These are phyloP conservation scores for Acrocephalus arundinaceus DNA, from an alignment of 2,113 vertebrate genomes.

Conservation along the genomic window DNA sequence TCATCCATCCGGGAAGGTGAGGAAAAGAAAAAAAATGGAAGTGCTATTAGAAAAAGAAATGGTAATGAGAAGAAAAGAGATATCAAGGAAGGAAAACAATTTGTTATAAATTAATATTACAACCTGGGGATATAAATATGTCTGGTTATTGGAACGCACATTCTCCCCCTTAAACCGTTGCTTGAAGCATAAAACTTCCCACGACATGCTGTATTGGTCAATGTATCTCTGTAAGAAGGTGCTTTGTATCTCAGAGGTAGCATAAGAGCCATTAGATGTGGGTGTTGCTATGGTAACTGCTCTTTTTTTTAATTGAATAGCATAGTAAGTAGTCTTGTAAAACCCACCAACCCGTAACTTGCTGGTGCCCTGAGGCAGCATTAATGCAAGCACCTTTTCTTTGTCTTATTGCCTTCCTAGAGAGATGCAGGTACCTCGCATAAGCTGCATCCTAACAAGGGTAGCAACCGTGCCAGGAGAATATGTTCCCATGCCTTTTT, in stretches of 20 bases:
- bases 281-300: constrained; percentile 78
- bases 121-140: constrained; percentile 59
- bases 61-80: constrained; percentile 50
- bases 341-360: constrained; percentile 80
- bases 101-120: constrained; percentile 63
- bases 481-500: not conserved
- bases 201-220: constrained; percentile 75
- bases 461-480: not conserved
- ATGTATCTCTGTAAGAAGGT: constrained; percentile 76
- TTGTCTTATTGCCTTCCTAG: constrained; percentile 63
- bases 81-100: constrained; percentile 55
- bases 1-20: not conserved
- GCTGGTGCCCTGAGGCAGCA: constrained; percentile 68
- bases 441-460: constrained; percentile 25
- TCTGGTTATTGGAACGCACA: constrained; percentile 54
- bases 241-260: constrained; percentile 79
- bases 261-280: constrained; percentile 77
- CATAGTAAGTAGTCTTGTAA: constrained; percentile 80
- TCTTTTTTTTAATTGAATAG: constrained; percentile 76
- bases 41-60: constrained; percentile 50
- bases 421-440: constrained; percentile 46
- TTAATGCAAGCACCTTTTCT: constrained; percentile 76
- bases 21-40: not conserved
- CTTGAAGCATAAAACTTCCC: constrained; percentile 69
- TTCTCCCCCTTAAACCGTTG: constrained; percentile 59